Evolutionary conservation across 2,797 vertebrate species (phyloP).

Genomic region (Ara ararauna): DNA sequence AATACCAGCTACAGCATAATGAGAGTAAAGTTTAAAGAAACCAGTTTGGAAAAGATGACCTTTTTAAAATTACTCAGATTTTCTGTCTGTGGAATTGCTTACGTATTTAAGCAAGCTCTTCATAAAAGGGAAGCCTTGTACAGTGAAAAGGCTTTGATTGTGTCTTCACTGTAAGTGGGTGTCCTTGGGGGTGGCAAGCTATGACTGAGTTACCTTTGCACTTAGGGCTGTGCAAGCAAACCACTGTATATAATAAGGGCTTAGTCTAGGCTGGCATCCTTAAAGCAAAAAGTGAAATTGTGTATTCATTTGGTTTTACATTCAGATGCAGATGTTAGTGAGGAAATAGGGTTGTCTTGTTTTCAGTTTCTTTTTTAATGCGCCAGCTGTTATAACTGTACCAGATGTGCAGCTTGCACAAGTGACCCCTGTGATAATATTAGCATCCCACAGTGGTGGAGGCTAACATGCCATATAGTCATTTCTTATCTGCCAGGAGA

Average conservation of each 20-base stretch:
- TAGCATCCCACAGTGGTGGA: fast-evolving
- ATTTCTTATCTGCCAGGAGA: background rate
- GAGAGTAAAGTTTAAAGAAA: constrained; percentile 61
- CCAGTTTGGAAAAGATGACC: constrained; percentile 76
- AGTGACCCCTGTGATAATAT: background rate
- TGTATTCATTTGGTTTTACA: constrained; percentile 23
- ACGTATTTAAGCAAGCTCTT: constrained; percentile 77
- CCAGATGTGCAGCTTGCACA: constrained; percentile 13
- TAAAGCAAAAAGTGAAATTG: constrained; percentile 60
- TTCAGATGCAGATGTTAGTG: constrained; percentile 37
- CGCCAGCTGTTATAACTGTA: constrained; percentile 32
- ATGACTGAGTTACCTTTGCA: constrained; percentile 77
- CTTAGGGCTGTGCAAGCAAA: constrained; percentile 67
- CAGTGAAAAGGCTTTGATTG: constrained; percentile 78
- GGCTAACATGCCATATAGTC: fast-evolving
- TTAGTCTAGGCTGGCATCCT: constrained; percentile 59
- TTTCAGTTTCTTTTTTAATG: constrained; percentile 37
- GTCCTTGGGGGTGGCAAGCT: constrained; percentile 77
- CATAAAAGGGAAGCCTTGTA: constrained; percentile 78
- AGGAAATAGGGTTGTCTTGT: constrained; percentile 57
- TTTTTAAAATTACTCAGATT: constrained; percentile 77
- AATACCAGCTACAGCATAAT: constrained; percentile 39
- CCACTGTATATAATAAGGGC: constrained; percentile 46
- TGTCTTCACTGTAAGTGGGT: constrained; percentile 78
- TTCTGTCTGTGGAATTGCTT: constrained; percentile 79